Base-by-base conservation (phyloP, 2,113 vertebrate species). In the Ahaetulla prasina region DNA sequence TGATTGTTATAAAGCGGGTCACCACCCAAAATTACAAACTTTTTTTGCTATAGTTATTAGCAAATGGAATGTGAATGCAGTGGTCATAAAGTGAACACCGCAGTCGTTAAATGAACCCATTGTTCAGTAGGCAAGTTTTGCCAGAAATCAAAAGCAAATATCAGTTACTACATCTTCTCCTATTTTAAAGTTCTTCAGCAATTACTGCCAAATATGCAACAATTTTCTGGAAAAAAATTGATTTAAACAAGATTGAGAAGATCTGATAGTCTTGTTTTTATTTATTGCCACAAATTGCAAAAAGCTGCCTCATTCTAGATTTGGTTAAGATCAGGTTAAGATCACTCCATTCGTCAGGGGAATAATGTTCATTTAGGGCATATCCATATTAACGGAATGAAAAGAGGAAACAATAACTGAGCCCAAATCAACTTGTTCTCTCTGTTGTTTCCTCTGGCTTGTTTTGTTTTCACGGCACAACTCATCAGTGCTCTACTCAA, bases 231-330 rank as follows among this genome's bases (percentile, higher is more conserved):
- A 10, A 27, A 91, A 93, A 39, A 89, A 92, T 88, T 94, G 91
- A 93, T 94, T 95, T 94, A 95, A 92, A 93, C 54, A 80, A 88
- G 95, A 95, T 91, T 87, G 92, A 96, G 96, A 74, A 63, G 92
- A 94, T 95, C 91, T 89, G 92, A 92, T 94, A 91, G 74, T 91
- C 88, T 95, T n/a, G 4, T 43, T 20, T 95, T 94, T 7, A 2
- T 95, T 94, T 95, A 93, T 95, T 93, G 92, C 91, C 96, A 94
- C 95, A 96, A 93, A 94, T 95, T 95, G 30, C 96, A 95, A 96
- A 95, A 97, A 95, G 68, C 92, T 95, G 93, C 95, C 92, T 96
- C 94, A 87, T 94, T 95, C 94, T 94, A 94, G 95, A 96, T 94
- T 85, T 89, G 88, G 94, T 94, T 84, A n/a, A n/a, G n/a, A n/a